phyloP scores from a whole-genome alignment of 2,797 vertebrate species.

The Notolabrus celidotus region DNA sequence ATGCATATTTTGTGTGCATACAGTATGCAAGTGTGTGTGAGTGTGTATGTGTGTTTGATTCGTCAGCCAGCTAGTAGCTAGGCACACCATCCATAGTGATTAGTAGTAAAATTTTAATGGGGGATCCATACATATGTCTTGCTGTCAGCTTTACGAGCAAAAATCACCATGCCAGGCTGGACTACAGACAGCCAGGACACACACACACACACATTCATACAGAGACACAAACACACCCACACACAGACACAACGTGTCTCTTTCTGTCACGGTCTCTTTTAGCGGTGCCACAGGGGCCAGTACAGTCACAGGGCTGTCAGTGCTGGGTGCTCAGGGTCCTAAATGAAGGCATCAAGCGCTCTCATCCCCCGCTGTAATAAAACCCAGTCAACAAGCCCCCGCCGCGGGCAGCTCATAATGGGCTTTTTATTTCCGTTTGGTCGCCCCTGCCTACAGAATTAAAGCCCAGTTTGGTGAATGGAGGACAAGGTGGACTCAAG shows the following conservation, averaged over 20 bases:
- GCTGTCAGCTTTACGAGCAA: conserved; percentile 96
- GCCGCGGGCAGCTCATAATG: conserved; percentile 82
- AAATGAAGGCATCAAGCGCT: conserved; percentile 87
- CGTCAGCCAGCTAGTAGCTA: conserved; percentile 56
- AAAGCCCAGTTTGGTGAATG: conserved; percentile 81
- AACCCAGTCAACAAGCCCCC: conserved; percentile 86
- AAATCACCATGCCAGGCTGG: conserved; percentile 75
- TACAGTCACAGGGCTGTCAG: conserved; percentile 75
- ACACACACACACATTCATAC: conserved; percentile 37
- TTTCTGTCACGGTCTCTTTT: conserved; percentile 69
- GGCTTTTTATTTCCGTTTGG: conserved; percentile 87
- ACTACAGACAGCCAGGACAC: conserved; percentile 68
- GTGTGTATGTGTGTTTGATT: conserved; percentile 38
- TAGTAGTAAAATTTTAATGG: conserved; percentile 99
- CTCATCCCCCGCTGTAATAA: conserved; percentile 83
- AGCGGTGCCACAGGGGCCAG: conserved; percentile 79
- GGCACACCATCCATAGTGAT: conserved; percentile 86
- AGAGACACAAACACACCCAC: conserved; percentile 48
- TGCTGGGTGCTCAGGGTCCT: conserved; percentile 77
- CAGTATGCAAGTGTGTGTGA: conserved; percentile 16
- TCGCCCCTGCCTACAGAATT: conserved; percentile 80
- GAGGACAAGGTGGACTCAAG: conserved; percentile 80
- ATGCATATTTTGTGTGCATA: conserved; percentile 39
- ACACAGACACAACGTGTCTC: conserved; percentile 64
- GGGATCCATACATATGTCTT: conserved; percentile 94